Conservation (phyloP, 2,888 invertebrate species). For the Mesoligia furuncula region DNA sequence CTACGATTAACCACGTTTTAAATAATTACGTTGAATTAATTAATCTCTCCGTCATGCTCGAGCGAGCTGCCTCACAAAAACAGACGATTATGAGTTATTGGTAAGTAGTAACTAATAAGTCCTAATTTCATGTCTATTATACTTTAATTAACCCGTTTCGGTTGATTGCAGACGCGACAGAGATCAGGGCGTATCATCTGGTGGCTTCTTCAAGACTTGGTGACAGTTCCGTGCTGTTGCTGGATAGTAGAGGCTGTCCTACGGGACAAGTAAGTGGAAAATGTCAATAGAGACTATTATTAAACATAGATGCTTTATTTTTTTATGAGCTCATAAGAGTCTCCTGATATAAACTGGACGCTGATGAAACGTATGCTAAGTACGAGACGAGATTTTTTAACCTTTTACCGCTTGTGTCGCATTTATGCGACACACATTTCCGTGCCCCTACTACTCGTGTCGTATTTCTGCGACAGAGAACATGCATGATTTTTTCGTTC, state of each 20-base stretch:
- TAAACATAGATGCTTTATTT: not conserved
- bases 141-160: conserved; percentile 15
- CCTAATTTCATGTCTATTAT: conserved; percentile 55
- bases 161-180: conserved; percentile 79
- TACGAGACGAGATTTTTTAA: not conserved
- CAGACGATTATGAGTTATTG: conserved; percentile 25
- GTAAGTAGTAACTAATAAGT: conserved; percentile 2
- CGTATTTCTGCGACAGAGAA: too few species aligned
- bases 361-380: not conserved
- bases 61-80: conserved; percentile 20
- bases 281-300: not conserved
- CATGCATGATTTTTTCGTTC: too few species aligned
- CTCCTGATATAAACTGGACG: not conserved
- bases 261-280: conserved; percentile 90
- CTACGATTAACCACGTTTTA: conserved; percentile 10
- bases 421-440: too few species aligned
- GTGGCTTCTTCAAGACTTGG: conserved; percentile 94
- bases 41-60: conserved; percentile 30
- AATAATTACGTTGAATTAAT: conserved; percentile 34
- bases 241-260: conserved; percentile 95
- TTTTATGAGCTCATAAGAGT: not conserved
- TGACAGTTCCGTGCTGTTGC: conserved; percentile 93
- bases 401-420: too few species aligned
- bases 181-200: conserved; percentile 94
- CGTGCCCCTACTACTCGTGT: too few species aligned